A percentile compares a stretch with the other conserved stretches of the same genome.
phyloP scores from a whole-genome alignment of 2,888 invertebrate genomes.

The Bombyx huttoni region DNA sequence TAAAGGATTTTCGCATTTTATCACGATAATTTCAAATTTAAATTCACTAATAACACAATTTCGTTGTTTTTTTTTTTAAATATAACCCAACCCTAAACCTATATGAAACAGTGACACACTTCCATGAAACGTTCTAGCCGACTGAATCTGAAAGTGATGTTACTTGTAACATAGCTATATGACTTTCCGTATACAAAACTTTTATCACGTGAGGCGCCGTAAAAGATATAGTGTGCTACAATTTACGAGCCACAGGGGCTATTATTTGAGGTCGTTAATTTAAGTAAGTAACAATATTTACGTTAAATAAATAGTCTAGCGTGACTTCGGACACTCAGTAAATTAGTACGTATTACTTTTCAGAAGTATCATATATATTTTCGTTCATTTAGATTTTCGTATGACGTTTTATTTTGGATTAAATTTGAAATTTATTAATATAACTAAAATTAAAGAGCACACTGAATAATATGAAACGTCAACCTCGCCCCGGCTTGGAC shows the following conservation, averaged over 20 bases:
- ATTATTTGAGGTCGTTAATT: constrained; percentile 8
- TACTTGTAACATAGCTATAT: constrained; percentile 34
- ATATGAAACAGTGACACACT: constrained; percentile 17
- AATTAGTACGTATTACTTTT: neutral
- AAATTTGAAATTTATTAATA: neutral
- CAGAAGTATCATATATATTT: neutral
- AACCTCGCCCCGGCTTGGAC: constrained; percentile 43
- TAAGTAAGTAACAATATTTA: constrained; percentile 9
- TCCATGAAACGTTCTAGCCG: constrained; percentile 31
- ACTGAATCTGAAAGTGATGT: constrained; percentile 37
- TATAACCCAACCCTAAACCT: constrained; percentile 11
- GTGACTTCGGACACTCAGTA: neutral
- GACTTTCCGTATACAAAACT: constrained; percentile 36
- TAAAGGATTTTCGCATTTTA: constrained; percentile 22
- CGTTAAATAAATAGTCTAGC: neutral
- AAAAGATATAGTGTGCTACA: constrained; percentile 49
- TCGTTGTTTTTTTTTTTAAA: constrained; percentile 4
- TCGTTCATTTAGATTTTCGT: too few species aligned
- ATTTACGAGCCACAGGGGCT: constrained; percentile 18
- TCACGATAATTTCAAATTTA: constrained; percentile 4
- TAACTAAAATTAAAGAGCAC: constrained; percentile 24
- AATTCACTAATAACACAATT: neutral
- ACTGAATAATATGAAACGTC: constrained; percentile 36
- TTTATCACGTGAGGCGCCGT: constrained; percentile 45
- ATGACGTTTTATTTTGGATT: too few species aligned